Evolutionary conservation across 1,140 invertebrate genomes (phyloP).

Genomic region (Gonatopus flavifemur): DNA sequence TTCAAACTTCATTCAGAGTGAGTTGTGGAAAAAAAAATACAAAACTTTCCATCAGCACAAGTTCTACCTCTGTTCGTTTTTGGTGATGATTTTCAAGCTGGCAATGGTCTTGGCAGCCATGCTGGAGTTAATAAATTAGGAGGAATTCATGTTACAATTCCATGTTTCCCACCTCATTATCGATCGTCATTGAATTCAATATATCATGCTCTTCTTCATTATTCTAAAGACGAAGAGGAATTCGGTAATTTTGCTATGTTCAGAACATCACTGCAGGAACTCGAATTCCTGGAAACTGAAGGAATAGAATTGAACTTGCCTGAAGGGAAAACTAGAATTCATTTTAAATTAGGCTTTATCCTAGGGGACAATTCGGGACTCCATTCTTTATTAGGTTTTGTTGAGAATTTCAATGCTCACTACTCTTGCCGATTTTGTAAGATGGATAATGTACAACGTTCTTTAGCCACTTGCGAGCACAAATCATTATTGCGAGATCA

Average conservation of each 20-base stretch:
- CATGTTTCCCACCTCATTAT: no score
- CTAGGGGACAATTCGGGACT: constrained; percentile 2
- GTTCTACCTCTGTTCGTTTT: no score
- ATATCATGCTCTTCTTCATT: neutral
- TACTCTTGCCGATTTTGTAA: constrained; percentile 28
- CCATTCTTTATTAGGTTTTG: neutral
- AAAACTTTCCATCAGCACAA: no score
- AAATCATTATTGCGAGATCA: constrained; percentile 19
- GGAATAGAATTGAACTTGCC: neutral
- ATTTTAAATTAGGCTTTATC: neutral
- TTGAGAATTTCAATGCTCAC: neutral
- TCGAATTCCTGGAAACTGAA: neutral
- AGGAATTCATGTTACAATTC: no score
- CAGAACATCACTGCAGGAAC: neutral
- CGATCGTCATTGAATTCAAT: no score
- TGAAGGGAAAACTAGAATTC: neutral
- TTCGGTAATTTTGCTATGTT: neutral
- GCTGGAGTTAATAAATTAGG: no score
- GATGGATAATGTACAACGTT: constrained; percentile 18
- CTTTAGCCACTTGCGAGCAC: constrained; percentile 17
- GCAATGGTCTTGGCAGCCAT: no score
- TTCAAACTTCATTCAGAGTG: no score
- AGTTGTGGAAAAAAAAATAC: no score
- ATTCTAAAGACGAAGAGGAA: neutral
- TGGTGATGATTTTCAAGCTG: no score